Evolutionary conservation across 2,888 invertebrate species (phyloP), one percentile per base, ranked within the genome.

Genomic region (Ormyrus thymus): DNA sequence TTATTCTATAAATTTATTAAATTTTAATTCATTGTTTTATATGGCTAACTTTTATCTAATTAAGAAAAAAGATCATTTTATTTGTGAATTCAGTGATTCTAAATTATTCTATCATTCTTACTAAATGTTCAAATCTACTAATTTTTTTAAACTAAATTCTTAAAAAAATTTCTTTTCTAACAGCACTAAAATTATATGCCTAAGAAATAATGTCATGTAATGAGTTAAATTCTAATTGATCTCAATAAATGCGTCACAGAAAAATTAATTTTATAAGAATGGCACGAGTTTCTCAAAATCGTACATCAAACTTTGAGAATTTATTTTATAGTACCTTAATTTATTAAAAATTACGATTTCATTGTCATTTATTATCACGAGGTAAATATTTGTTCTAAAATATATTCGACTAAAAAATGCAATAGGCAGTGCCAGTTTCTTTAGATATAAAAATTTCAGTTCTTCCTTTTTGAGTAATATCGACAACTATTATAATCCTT

Each of bases 341-440:
- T n/a, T 56, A 61, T 53, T 15, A 29, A 46, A 48, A 50, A 53
- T 62, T 68, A 61, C 43, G 11, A 55, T 73, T 72, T 68, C 15
- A 56, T 15, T 53, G 43, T 7, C 58, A 75, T 70, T 43, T 10
- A n/a, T 70, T 65, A 55, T 55, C 8, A 13, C 51, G 29, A 64
- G 10, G 45, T 61, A 56, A 70, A 75, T 29, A 4, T 65, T 66
- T 10, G 10, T 15, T 66, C 58, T 66, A 71, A 61, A 78, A 76
- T 29, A 70, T 56, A 71, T 58, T 69, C 74, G 46, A n/a, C 29
- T 29, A 71, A 8, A 65, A 85, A 85, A 85, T 85, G 85, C 84
- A 85, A 10, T 66, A 43, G 78, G 74, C 77, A 81, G 71, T 78
- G 13, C 11, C 58, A 6, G 70, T 70, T 45, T 58, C 43, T 68